phyloP scores from a whole-genome alignment of 2,113 vertebrate genomes.

The Merops nubicus region DNA sequence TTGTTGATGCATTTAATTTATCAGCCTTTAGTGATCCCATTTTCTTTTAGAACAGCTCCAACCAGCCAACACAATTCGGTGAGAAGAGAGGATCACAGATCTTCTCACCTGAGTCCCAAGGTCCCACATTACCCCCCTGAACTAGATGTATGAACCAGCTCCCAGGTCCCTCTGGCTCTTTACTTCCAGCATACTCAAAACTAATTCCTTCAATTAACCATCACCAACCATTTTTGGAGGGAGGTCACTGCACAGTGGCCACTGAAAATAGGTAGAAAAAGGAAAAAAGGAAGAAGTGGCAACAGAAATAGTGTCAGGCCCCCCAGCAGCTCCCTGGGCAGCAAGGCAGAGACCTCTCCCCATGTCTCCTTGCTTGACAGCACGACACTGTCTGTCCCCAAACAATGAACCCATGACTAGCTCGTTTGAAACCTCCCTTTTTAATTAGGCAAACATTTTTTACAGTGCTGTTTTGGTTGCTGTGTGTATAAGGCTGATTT shows the following conservation, averaged over 20 bases:
- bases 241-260: neutral
- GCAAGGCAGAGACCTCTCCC: rapidly evolving
- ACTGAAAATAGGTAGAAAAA: neutral
- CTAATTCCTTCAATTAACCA: neutral
- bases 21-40: no score
- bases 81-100: neutral
- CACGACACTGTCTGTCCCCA: neutral
- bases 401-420: neutral
- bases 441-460: neutral
- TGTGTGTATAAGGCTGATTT: neutral
- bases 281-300: neutral
- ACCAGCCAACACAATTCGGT: no score
- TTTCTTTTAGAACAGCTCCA: no score
- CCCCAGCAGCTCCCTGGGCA: neutral
- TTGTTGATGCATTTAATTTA: no score
- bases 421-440: neutral
- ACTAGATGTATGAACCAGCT: rapidly evolving
- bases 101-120: neutral
- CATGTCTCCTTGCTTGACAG: neutral
- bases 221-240: no score
- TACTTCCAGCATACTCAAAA: neutral
- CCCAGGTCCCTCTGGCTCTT: neutral
- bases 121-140: rapidly evolving
- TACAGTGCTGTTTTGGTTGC: neutral
- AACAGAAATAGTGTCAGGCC: no score